Evolutionary conservation across 2,888 invertebrate genomes (phyloP).

Genomic region (Hydropsyche betteni): DNA sequence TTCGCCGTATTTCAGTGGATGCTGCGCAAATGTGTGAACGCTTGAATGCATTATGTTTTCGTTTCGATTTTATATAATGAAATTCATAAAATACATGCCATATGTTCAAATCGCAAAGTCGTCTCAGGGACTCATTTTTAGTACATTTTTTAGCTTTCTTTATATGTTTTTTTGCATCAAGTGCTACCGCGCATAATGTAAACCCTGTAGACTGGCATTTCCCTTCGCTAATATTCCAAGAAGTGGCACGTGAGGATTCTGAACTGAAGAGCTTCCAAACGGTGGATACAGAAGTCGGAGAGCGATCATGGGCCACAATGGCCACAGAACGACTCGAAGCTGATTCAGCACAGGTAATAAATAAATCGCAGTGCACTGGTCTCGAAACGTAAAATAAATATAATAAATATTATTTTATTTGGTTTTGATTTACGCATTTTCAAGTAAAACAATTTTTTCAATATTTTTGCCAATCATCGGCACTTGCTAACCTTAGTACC

Average conservation of each 20-base stretch:
- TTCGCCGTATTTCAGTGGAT: too few relatives aligned
- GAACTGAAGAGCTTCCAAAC: conserved; percentile 22
- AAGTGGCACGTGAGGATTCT: conserved; percentile 35
- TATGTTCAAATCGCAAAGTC: too few relatives aligned
- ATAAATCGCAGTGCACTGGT: conserved; percentile 21
- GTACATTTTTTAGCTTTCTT: too few relatives aligned
- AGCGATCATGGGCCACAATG: conserved; percentile 40
- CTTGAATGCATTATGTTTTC: too few relatives aligned
- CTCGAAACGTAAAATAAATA: neutral
- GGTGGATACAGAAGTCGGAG: conserved; percentile 29
- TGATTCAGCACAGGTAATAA: conserved; percentile 48
- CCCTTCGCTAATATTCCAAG: conserved; percentile 27
- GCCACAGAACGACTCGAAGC: conserved; percentile 33
- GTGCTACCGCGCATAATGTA: neutral
- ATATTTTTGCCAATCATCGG: too few relatives aligned
- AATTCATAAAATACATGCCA: too few relatives aligned
- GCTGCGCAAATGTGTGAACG: too few relatives aligned
- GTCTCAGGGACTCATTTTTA: too few relatives aligned
- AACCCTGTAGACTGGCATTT: neutral
- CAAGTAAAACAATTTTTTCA: too few relatives aligned
- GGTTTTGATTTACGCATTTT: too few relatives aligned
- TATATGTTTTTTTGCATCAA: neutral
- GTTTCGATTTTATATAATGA: too few relatives aligned
- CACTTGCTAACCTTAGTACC: too few relatives aligned
- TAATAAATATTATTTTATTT: neutral